Conservation (phyloP, 2,113 vertebrate species). For the Azemiops feae region DNA sequence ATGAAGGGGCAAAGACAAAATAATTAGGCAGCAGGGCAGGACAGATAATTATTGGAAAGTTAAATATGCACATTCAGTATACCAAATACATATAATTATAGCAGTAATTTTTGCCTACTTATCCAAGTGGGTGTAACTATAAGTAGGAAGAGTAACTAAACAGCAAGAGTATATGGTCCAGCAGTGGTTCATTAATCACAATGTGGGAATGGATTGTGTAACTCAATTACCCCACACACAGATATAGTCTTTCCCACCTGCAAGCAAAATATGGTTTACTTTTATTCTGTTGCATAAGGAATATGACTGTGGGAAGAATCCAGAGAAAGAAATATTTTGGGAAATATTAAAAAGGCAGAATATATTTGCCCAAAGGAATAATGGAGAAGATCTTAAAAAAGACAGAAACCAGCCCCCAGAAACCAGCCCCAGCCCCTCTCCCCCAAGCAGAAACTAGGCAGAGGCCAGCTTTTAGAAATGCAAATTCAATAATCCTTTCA, state of each 20-base stretch:
- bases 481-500: too few relatives aligned
- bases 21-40: background rate
- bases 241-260: background rate
- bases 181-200: background rate
- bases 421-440: too few relatives aligned
- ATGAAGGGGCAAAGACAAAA: background rate
- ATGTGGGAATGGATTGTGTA: background rate
- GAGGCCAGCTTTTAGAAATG: too few relatives aligned
- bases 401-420: too few relatives aligned
- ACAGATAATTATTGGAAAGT: constrained; percentile 4
- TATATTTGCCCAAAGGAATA: too few relatives aligned
- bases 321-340: too few relatives aligned
- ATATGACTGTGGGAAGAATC: too few relatives aligned
- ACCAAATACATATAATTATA: constrained; percentile 12
- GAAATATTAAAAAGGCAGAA: too few relatives aligned
- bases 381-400: too few relatives aligned
- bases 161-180: background rate
- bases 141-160: background rate
- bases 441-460: too few relatives aligned
- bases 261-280: background rate
- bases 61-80: background rate
- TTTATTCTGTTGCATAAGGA: background rate
- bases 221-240: background rate
- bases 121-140: background rate
- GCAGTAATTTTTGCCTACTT: background rate